These are phyloP conservation scores for Clunio marinus DNA, from an alignment of 2,888 invertebrate genomes.

Conservation along the genomic window DNA sequence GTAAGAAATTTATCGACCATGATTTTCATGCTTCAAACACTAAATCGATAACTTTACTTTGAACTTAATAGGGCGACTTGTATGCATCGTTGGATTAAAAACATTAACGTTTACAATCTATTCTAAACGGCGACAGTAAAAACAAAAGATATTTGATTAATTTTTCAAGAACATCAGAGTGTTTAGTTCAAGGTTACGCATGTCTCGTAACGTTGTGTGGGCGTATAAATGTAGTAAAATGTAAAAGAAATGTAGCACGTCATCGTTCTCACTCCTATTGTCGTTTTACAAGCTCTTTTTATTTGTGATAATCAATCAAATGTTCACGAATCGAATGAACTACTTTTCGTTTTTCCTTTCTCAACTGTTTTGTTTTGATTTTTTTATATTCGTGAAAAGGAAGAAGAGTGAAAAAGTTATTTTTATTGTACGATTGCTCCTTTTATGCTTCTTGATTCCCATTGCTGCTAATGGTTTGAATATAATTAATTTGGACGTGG, in stretches of 20 bases:
- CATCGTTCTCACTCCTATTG: too few relatives aligned
- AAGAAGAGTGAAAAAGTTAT: too few relatives aligned
- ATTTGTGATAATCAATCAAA: neutral
- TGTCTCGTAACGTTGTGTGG: neutral
- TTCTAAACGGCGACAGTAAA: too few relatives aligned
- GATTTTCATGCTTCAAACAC: neutral
- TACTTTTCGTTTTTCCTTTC: neutral
- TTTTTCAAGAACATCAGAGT: neutral
- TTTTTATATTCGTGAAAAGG: too few relatives aligned
- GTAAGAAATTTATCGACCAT: neutral
- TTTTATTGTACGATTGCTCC: too few relatives aligned
- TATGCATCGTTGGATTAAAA: too few relatives aligned
- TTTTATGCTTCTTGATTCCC: too few relatives aligned
- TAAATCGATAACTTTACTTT: neutral
- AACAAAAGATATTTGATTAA: neutral
- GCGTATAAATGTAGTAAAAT: neutral
- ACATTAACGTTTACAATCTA: too few relatives aligned
- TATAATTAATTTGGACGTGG: neutral
- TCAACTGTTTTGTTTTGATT: too few relatives aligned
- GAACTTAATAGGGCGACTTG: neutral
- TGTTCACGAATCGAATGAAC: neutral
- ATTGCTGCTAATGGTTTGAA: neutral
- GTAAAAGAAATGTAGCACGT: neutral
- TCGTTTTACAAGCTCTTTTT: neutral
- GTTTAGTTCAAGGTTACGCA: conserved; percentile 1